Evolutionary conservation across 2,797 vertebrate genomes (phyloP), one percentile per base, ranked within the genome.

Genomic region (Sphenodon punctatus): DNA sequence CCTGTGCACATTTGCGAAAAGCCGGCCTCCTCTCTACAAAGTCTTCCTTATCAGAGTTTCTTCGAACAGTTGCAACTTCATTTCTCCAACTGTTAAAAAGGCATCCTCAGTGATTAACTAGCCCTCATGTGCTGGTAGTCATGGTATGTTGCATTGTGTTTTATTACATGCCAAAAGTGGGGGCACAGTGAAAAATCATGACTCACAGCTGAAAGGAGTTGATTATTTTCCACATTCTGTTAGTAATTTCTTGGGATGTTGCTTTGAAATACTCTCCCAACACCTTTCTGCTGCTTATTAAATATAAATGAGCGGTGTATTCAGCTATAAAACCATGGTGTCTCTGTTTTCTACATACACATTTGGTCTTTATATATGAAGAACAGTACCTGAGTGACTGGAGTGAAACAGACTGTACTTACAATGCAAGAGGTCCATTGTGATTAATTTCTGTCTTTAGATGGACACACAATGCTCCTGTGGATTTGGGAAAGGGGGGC

Each of bases 171-270:
- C 32, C 32, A 36, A 20, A 43, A 78, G 82, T 10, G 17, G 56
- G 71, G 19, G 25, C 15, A 8, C 27, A 49, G 23, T 74, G 56
- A 82, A 67, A 88, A 88, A 85, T 68, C 49, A n/a, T 43, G 56
- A 73, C 7, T 67, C 34, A 39, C 15, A 76, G 61, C 23, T 32
- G n/a, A 51, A 74, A 83, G 78, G 41, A 13, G 34, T 48, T 10
- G 48, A 32, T 6, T 22, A 65, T 81, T 84, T 83, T 81, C 75
- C 38, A 71, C 22, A 25, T 79, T 82, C 55, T 42, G 3, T 56
- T 80, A 53, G 42, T 68, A 39, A 73, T 81, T 80, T 88, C 53
- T 72, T 36, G 67, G n/a, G 38, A 16, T 48, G 36, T 53, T 64
- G 6, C 43, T 87, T 15, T 74, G n/a, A 78, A 14, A 56, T 78